Evolutionary conservation across 2,888 invertebrate species (phyloP), one percentile per base, ranked within the genome.

Genomic region (Cataglyphis altisquamis): DNA sequence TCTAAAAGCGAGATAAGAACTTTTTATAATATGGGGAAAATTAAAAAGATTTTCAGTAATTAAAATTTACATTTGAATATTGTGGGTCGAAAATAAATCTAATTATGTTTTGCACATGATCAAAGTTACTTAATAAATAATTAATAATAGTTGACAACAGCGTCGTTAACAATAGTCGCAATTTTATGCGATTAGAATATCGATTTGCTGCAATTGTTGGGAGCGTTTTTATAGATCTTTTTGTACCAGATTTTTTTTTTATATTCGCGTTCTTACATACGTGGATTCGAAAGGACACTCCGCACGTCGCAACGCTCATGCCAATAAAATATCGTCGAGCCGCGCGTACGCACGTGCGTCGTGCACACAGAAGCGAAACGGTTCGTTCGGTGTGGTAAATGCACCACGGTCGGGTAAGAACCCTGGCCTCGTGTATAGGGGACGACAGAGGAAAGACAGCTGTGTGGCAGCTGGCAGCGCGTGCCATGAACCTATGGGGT

Each of bases 391-490:
- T 89, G 90, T 91, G 91, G 91, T 90, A 92, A 91, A 92, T 89
- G 90, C 90, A 91, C 88, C 87, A 90, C 87, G 91, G 88, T 90
- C 89, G 90, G 89, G 90, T 90, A 92, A 91, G 91, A 92, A 92
- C 90, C 88, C 88, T 82, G 87, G 87, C 75, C 75, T 84, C 73
- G 86, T 81, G 68, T 81, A 86, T 86, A 82, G 87, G 88, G 90
- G 86, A 90, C 86, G 84, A 87, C 87, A 73, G 87, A 92, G 91
- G 88, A 90, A 93, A 94, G 94, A 94, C 94, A 94, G 94, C 94
- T 94, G 94, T 94, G 93, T 92, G 94, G 93, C 94, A 94, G 94
- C 94, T 94, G 94, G 94, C 93, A 94, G 94, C 94, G 94, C 94
- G 94, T 94, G 94, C 94, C 94, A 92, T 90, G 91, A 94, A 94